Percentiles rank a stretch among this genome's conserved stretches.
Evolutionary conservation across 2,797 vertebrate genomes (phyloP).

Genomic region (Merluccius polli): DNA sequence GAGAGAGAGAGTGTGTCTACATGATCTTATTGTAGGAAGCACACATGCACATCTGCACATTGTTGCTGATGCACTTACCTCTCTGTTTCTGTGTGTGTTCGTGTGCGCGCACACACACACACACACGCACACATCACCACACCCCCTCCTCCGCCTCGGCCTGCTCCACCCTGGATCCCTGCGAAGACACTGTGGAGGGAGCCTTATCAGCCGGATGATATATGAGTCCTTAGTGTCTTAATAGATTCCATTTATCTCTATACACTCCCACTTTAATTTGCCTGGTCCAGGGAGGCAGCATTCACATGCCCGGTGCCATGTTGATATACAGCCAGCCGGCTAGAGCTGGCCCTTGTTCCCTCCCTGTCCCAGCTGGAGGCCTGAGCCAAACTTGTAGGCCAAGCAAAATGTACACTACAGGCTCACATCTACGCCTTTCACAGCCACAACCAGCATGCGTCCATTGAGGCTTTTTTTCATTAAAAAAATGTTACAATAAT

Average conservation of each 20-base stretch:
- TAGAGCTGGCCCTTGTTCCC: conserved; percentile 1
- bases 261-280: conserved; percentile 71
- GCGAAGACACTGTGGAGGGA: conserved; percentile 58
- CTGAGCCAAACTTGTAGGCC: too few species aligned
- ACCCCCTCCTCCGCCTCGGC: conserved; percentile 22
- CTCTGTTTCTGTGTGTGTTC: conserved; percentile 8
- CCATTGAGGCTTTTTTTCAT: too few species aligned
- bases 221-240: conserved; percentile 71
- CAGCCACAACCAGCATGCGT: too few species aligned
- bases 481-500: too few species aligned
- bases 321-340: conserved; percentile 61
- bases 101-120: conserved; percentile 8
- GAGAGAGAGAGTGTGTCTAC: conserved; percentile 3
- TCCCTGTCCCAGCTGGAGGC: too few species aligned
- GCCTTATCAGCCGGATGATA: conserved; percentile 68
- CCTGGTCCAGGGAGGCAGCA: conserved; percentile 44
- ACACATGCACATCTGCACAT: conserved; percentile 20
- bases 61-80: conserved; percentile 25
- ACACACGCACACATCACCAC: neutral
- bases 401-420: too few species aligned
- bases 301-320: conserved; percentile 66
- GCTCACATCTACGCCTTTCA: too few species aligned
- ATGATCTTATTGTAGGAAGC: conserved; percentile 21
- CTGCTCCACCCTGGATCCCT: conserved; percentile 41
- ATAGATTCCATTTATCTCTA: conserved; percentile 75